Percentiles rank a stretch among this genome's conserved stretches.
phyloP scores from a whole-genome alignment of 2,113 vertebrate species.

The Seriola quinqueradiata region DNA sequence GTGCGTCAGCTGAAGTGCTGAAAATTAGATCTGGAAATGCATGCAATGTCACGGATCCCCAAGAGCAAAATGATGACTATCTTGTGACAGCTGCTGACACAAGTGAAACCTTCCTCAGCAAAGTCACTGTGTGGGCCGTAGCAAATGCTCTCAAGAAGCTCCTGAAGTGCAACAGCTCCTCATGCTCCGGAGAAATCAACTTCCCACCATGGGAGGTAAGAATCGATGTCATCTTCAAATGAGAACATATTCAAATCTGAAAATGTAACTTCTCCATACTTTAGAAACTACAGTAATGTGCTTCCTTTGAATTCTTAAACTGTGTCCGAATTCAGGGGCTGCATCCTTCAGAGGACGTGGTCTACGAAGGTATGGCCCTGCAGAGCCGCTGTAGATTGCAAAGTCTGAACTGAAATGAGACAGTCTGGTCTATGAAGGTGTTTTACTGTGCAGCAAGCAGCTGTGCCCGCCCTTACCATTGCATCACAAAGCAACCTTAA shows the following conservation, averaged over 20 bases:
- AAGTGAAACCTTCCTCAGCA: slow-evolving; percentile 35
- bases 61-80: slow-evolving; percentile 69
- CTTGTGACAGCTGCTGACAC: slow-evolving; percentile 42
- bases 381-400: too few relatives aligned
- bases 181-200: slow-evolving; percentile 68
- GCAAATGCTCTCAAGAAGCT: slow-evolving; percentile 73
- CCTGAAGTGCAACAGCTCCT: slow-evolving; percentile 71
- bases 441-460: too few relatives aligned
- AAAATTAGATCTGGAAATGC: slow-evolving; percentile 45
- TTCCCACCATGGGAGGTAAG: slow-evolving; percentile 80
- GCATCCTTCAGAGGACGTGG: too few relatives aligned
- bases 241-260: neutral
- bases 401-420: too few relatives aligned
- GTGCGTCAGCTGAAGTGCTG: slow-evolving; percentile 10
- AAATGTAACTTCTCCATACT: neutral
- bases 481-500: too few relatives aligned
- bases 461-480: too few relatives aligned
- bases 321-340: too few relatives aligned
- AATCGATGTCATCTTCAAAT: neutral
- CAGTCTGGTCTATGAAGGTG: too few relatives aligned
- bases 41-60: slow-evolving; percentile 55
- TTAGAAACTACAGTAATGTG: neutral
- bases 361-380: too few relatives aligned
- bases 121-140: slow-evolving; percentile 67
- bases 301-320: too few relatives aligned